Conservation (phyloP, 2,797 vertebrate genomes). For the Catharus ustulatus region DNA sequence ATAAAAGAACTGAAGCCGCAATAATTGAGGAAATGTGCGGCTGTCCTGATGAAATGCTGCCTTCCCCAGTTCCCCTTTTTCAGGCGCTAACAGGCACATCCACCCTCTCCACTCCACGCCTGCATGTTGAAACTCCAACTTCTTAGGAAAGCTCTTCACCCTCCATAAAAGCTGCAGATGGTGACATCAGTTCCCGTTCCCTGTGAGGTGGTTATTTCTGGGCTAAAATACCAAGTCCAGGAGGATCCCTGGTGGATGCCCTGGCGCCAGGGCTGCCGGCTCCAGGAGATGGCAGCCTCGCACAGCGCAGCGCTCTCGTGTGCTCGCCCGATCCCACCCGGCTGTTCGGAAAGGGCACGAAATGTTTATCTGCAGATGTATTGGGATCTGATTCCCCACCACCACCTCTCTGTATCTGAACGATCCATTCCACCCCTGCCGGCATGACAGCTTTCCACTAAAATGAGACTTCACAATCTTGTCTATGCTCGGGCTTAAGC, state of each 20-base stretch:
- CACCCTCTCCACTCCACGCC: accelerated
- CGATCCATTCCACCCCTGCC: background rate
- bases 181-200: background rate
- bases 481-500: background rate
- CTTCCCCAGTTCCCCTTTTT: accelerated
- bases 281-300: conserved; percentile 64
- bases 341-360: background rate
- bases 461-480: conserved; percentile 4
- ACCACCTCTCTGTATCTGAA: background rate
- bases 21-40: background rate
- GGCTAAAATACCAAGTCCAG: background rate
- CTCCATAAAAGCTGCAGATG: background rate
- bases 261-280: background rate
- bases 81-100: background rate
- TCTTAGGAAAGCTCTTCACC: background rate
- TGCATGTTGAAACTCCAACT: accelerated
- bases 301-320: background rate
- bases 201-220: background rate
- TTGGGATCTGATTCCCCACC: background rate
- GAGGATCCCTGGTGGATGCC: background rate
- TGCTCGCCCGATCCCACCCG: background rate
- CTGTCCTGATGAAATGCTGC: background rate
- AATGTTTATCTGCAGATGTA: conserved; percentile 46
- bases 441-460: background rate
- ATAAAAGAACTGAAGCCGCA: background rate